Evolutionary conservation across 2,797 vertebrate species (phyloP).

Genomic region (Sebastes minor): DNA sequence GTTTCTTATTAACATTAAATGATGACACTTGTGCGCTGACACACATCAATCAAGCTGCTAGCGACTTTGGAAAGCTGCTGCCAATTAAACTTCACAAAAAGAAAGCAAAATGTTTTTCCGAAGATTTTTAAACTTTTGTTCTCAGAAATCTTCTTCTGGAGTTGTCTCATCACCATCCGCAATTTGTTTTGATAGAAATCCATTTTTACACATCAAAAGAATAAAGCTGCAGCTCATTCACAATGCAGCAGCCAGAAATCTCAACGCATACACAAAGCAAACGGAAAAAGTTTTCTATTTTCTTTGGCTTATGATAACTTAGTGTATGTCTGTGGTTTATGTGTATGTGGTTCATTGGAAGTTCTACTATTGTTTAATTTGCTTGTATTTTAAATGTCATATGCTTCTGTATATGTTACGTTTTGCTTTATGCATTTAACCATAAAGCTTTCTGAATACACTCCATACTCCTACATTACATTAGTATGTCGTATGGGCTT

Average conservation of each 20-base stretch:
- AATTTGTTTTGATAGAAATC: slow-evolving; percentile 26
- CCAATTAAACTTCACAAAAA: slow-evolving; percentile 32
- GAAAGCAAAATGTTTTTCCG: background rate
- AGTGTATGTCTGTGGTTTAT: background rate
- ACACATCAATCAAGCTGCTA: slow-evolving; percentile 1
- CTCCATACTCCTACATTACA: background rate
- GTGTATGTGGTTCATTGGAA: background rate
- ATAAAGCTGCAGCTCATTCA: background rate
- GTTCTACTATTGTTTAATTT: background rate
- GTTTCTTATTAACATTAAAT: background rate
- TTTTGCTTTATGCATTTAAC: background rate
- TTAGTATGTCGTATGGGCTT: background rate
- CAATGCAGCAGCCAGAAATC: slow-evolving; percentile 1
- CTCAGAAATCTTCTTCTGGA: background rate
- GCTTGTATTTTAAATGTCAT: background rate
- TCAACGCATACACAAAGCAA: background rate
- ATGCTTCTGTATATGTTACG: background rate
- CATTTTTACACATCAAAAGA: slow-evolving; percentile 38
- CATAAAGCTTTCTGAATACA: background rate
- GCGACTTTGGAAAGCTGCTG: slow-evolving; percentile 6
- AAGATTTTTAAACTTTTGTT: slow-evolving; percentile 23
- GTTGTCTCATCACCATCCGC: background rate
- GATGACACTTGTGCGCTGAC: background rate
- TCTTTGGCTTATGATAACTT: background rate
- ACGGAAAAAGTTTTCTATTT: background rate